A percentile compares a stretch with the other conserved stretches of the same genome.
Evolutionary conservation across 1,140 invertebrate genomes (phyloP).

Genomic region (Drosophila erecta): DNA sequence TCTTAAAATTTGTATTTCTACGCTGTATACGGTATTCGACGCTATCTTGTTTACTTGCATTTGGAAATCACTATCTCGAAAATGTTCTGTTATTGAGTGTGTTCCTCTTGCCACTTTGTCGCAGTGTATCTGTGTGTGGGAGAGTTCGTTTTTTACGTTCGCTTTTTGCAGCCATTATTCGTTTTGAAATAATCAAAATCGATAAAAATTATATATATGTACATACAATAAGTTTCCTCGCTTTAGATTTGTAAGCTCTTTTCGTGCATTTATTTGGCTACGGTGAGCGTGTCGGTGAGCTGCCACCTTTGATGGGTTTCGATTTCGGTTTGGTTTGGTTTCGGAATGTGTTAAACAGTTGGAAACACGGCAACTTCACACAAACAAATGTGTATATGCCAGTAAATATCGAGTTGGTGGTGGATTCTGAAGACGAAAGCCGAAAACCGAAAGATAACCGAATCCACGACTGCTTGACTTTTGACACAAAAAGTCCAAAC

Average conservation of each 20-base stretch:
- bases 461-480: slow-evolving; percentile 7
- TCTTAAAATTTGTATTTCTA: slow-evolving; percentile 25
- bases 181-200: slow-evolving; percentile 83
- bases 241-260: slow-evolving; percentile 61
- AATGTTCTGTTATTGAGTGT: slow-evolving; percentile 52
- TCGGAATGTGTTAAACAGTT: slow-evolving; percentile 57
- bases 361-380: slow-evolving; percentile 49
- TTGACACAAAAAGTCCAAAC: slow-evolving; percentile 11
- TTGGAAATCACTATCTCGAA: slow-evolving; percentile 56
- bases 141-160: slow-evolving; percentile 60
- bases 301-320: slow-evolving; percentile 22
- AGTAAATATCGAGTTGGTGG: slow-evolving; percentile 32
- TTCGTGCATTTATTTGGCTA: slow-evolving; percentile 34
- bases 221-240: slow-evolving; percentile 10
- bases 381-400: slow-evolving; percentile 25
- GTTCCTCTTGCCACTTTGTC: slow-evolving; percentile 32
- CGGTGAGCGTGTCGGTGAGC: slow-evolving; percentile 13
- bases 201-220: slow-evolving; percentile 67
- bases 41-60: slow-evolving; percentile 53
- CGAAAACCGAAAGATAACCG: slow-evolving; percentile 27
- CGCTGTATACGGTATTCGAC: slow-evolving; percentile 11
- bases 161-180: slow-evolving; percentile 67
- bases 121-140: slow-evolving; percentile 14
- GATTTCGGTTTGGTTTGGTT: slow-evolving; percentile 14
- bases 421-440: slow-evolving; percentile 44